Evolutionary conservation across 2,113 vertebrate species (phyloP).

Genomic region (Sus scrofa): DNA sequence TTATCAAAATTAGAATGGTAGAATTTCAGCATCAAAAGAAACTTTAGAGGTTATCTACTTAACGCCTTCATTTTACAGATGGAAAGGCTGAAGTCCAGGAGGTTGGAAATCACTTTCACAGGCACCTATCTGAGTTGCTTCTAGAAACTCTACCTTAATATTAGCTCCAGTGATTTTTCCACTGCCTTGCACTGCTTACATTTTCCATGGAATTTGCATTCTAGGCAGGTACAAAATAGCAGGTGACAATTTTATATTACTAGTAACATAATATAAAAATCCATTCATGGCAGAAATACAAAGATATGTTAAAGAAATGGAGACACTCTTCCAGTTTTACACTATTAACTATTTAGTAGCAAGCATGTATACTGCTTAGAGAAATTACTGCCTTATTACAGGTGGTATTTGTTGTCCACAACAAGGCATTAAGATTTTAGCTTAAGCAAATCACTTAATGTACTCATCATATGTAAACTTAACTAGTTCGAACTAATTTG

Average conservation of each 20-base stretch:
- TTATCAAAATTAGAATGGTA: not conserved
- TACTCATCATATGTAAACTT: not conserved
- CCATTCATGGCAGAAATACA: not conserved
- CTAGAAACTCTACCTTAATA: not conserved
- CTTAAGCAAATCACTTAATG: not conserved
- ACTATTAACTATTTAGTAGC: not conserved
- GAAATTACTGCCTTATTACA: not conserved
- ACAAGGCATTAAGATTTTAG: constrained; percentile 7
- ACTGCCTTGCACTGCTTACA: not conserved
- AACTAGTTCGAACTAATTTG: not conserved
- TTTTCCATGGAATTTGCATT: constrained; percentile 14
- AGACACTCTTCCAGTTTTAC: not conserved
- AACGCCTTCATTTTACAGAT: not conserved
- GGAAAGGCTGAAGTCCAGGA: not conserved
- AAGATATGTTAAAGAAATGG: not conserved
- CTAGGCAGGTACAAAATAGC: not conserved
- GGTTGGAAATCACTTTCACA: not conserved
- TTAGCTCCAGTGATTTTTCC: not conserved
- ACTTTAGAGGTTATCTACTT: not conserved
- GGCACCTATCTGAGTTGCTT: not conserved
- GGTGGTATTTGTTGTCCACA: not conserved
- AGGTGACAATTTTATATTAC: not conserved
- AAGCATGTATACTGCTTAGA: not conserved
- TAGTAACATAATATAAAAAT: not conserved
- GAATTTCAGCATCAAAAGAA: constrained; percentile 5